Evolutionary conservation across 2,113 vertebrate genomes (phyloP).

Genomic region (Malaclemys terrapin): DNA sequence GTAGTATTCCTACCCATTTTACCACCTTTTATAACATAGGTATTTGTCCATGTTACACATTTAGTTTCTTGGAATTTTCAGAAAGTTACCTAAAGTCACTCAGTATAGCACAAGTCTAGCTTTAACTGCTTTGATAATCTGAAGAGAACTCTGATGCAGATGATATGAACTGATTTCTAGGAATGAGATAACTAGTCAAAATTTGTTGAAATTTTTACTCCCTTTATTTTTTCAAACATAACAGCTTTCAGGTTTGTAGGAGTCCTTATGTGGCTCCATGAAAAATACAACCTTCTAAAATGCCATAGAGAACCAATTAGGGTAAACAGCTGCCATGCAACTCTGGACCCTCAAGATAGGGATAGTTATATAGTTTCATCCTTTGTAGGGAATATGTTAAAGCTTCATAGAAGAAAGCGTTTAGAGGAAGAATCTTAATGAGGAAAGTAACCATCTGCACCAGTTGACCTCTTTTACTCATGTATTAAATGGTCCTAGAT

Average conservation of each 20-base stretch:
- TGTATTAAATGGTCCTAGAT: background rate
- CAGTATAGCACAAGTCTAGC: background rate
- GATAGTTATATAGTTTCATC: background rate
- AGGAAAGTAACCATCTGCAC: background rate
- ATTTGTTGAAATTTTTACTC: background rate
- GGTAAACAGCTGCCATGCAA: background rate
- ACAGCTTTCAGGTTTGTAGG: background rate
- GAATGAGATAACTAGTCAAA: background rate
- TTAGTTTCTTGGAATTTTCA: background rate
- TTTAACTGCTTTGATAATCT: background rate
- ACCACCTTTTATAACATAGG: background rate
- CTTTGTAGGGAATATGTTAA: background rate
- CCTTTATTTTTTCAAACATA: background rate
- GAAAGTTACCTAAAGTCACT: background rate
- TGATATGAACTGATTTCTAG: background rate
- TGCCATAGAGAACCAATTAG: accelerated
- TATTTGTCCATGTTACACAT: background rate
- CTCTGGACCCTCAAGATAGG: background rate
- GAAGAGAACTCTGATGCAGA: background rate
- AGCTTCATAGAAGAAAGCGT: background rate
- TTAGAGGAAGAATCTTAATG: background rate
- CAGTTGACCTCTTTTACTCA: background rate
- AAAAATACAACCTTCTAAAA: background rate
- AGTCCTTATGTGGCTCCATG: background rate
- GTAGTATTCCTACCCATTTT: background rate